Evolutionary conservation across 2,113 vertebrate species (phyloP), one percentile per base, ranked within the genome.

Genomic region (Perca flavescens): DNA sequence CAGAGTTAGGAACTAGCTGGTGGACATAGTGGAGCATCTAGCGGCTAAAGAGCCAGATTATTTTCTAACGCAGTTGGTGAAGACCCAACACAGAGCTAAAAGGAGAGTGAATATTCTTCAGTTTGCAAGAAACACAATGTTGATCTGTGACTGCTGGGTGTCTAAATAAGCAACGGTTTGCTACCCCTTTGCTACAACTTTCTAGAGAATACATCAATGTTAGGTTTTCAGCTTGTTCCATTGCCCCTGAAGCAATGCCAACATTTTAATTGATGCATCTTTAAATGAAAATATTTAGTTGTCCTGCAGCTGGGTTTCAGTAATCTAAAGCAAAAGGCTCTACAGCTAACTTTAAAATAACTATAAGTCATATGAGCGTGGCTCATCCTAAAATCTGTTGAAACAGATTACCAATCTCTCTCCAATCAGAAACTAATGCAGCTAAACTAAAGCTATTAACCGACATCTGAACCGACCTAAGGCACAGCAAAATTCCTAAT

Each of bases 401-500:
- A 11, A 11, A 43, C 40, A 43, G 40, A 43, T 43, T 34, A 15
- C 68, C n/a, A n/a, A n/a, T n/a, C n/a, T 3, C 40, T 54, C 36
- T 65, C 46, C 21, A 6, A 28, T 43, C 6, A 28, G 36, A 77
- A 63, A 73, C 3, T 36, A 79, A 77, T 3, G 17, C 46, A 86
- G 62, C 60, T 21, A 25, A 73, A 64, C 40, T 63, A 19, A 76
- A 67, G 67, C 58, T 46, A 28, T 62, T 53, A 3, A 21, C 47
- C 5, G 21, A 68, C 72, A 22, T 47, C 25, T 52, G 56, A 28
- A 28, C 28, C 28, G 28, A 77, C 21, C 60, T 64, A 85, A 90
- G 72, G 72, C 82, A 90, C 84, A 69, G 67, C 22, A 50, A 70
- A 61, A 28, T 50, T 60, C 1, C 14, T 46, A 21, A 78, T 50